These are phyloP conservation scores for Drosophila infuscata DNA, from an alignment of 2,888 invertebrate genomes.

Conservation along the genomic window DNA sequence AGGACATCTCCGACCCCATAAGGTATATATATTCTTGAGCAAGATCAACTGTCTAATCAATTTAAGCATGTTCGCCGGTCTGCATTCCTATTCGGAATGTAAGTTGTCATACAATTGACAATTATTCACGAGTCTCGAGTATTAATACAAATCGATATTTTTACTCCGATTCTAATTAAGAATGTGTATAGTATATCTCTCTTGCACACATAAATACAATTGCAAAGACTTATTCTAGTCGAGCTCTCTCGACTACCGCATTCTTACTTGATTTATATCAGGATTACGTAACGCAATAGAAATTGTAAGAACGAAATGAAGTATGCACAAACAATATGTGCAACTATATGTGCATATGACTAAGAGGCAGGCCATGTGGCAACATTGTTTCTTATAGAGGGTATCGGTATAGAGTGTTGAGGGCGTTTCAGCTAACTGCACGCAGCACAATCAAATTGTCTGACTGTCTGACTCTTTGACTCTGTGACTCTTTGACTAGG, in stretches of 20 bases:
- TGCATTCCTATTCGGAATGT: too few relatives aligned
- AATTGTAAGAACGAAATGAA: background rate
- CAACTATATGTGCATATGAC: background rate
- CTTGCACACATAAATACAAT: too few relatives aligned
- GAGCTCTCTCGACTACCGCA: too few relatives aligned
- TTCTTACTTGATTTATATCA: background rate
- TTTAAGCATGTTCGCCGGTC: background rate
- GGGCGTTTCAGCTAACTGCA: conserved; percentile 36
- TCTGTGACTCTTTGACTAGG: conserved; percentile 1
- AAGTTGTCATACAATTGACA: background rate
- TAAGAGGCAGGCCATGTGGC: background rate
- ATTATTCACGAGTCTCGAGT: background rate
- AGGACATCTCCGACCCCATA: background rate
- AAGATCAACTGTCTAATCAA: background rate
- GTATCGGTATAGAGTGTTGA: conserved; percentile 5
- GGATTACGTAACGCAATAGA: too few relatives aligned
- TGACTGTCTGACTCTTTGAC: conserved; percentile 19
- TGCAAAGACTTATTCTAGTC: too few relatives aligned
- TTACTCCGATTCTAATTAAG: background rate
- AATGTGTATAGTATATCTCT: background rate
- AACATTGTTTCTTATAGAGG: conserved; percentile 13
- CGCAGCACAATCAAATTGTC: conserved; percentile 45
- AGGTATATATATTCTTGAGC: background rate
- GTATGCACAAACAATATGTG: background rate
- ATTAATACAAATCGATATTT: background rate